Evolutionary conservation across 2,888 invertebrate genomes (phyloP).

Genomic region (Ornithoptera alexandrae): DNA sequence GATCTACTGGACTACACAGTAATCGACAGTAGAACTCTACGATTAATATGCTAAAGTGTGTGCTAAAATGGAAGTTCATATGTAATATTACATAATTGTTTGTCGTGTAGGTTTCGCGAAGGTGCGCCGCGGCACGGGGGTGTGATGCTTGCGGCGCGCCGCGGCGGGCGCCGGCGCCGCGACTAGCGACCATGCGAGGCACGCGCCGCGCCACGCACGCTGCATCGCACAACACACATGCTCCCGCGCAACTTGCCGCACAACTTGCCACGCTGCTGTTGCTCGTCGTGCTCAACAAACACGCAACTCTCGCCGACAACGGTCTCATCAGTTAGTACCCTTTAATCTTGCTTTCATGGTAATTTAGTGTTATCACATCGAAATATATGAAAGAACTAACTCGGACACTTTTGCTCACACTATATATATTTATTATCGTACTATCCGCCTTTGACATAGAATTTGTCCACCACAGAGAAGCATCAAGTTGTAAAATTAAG

Average conservation of each 20-base stretch:
- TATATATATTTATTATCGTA: no score
- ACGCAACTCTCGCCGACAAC: conserved; percentile 23
- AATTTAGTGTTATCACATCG: not conserved
- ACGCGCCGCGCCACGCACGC: conserved; percentile 57
- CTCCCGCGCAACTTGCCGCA: conserved; percentile 41
- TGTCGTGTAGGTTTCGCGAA: conserved; percentile 61
- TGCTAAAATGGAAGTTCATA: no score
- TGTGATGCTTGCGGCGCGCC: conserved; percentile 72
- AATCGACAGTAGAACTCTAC: no score
- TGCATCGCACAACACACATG: conserved; percentile 56
- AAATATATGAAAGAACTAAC: no score
- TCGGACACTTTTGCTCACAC: no score
- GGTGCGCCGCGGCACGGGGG: conserved; percentile 68
- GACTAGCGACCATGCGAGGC: conserved; percentile 74
- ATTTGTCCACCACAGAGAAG: no score
- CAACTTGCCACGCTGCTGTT: conserved; percentile 34
- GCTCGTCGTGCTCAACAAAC: conserved; percentile 9
- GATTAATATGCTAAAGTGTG: no score
- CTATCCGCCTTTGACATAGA: no score
- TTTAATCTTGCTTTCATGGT: not conserved
- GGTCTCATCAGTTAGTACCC: conserved; percentile 53
- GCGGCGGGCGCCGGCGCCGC: conserved; percentile 73
- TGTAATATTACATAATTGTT: not conserved
- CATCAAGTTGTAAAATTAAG: no score
- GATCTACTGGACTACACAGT: no score